Conservation (phyloP, 2,797 vertebrate genomes). For the Centroberyx gerrardi region DNA sequence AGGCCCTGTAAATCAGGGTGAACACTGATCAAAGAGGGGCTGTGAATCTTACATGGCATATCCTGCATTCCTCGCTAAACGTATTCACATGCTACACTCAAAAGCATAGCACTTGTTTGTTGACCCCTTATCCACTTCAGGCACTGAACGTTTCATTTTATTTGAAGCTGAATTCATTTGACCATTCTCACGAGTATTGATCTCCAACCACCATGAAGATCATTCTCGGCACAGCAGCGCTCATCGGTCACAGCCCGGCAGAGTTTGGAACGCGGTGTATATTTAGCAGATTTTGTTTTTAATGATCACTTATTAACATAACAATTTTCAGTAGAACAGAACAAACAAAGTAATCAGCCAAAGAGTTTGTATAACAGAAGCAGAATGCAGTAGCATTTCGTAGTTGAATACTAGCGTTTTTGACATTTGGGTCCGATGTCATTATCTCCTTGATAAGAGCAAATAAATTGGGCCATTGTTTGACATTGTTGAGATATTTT, state of each 20-base stretch:
- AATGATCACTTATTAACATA: constrained; percentile 4
- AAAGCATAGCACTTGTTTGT: constrained; percentile 67
- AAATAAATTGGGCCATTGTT: neutral
- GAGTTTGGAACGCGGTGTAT: neutral
- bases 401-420: neutral
- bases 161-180: constrained; percentile 48
- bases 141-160: constrained; percentile 36
- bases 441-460: neutral
- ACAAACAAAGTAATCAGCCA: neutral
- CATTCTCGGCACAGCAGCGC: constrained; percentile 27
- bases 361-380: too few species aligned
- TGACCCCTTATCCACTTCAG: constrained; percentile 66
- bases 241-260: constrained; percentile 39
- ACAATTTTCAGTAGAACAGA: constrained; percentile 1
- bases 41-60: constrained; percentile 83
- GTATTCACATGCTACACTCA: constrained; percentile 83
- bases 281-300: constrained; percentile 29
- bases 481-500: neutral
- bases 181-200: constrained; percentile 20
- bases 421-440: neutral
- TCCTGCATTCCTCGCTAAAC: constrained; percentile 86
- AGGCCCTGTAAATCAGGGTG: constrained; percentile 79
- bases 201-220: constrained; percentile 24
- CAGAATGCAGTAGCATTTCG: neutral
- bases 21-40: constrained; percentile 81